Conservation (phyloP, 2,113 vertebrate genomes). For the Phylloscopus whistleri region DNA sequence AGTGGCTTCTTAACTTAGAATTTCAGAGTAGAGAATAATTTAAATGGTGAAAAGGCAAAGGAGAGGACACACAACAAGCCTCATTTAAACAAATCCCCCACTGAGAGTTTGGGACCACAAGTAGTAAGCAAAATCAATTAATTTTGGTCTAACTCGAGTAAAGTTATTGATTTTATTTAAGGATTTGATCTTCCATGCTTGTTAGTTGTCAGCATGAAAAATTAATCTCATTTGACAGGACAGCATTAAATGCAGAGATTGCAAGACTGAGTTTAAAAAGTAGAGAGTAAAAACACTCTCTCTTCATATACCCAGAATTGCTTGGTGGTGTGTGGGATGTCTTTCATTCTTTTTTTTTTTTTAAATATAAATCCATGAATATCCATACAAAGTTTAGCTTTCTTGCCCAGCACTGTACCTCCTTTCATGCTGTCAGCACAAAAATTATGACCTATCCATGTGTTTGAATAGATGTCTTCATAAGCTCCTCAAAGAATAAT, state of each 20-base stretch:
- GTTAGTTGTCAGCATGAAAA: constrained; percentile 4
- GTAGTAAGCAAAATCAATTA: constrained; percentile 3
- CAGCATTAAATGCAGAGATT: background rate
- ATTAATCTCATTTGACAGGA: background rate
- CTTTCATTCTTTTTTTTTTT: background rate
- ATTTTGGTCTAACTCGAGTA: background rate
- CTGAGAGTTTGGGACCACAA: background rate
- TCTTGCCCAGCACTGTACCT: constrained; percentile 7
- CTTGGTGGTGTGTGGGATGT: background rate
- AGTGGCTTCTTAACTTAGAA: background rate
- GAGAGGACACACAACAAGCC: background rate
- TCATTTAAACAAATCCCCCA: background rate
- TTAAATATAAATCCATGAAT: background rate
- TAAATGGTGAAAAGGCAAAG: background rate
- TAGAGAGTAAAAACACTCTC: background rate
- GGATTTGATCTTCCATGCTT: background rate
- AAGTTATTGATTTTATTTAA: constrained; percentile 22
- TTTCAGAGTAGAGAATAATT: constrained; percentile 8
- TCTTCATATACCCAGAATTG: background rate
- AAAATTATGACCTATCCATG: background rate
- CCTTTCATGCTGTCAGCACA: constrained; percentile 13
- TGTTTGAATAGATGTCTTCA: constrained; percentile 47
- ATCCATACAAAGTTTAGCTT: constrained; percentile 23
- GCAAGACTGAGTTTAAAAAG: background rate
- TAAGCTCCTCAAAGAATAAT: constrained; percentile 5